phyloP scores from a whole-genome alignment of 1,140 invertebrate species.

The Hylyphantes graminicola region DNA sequence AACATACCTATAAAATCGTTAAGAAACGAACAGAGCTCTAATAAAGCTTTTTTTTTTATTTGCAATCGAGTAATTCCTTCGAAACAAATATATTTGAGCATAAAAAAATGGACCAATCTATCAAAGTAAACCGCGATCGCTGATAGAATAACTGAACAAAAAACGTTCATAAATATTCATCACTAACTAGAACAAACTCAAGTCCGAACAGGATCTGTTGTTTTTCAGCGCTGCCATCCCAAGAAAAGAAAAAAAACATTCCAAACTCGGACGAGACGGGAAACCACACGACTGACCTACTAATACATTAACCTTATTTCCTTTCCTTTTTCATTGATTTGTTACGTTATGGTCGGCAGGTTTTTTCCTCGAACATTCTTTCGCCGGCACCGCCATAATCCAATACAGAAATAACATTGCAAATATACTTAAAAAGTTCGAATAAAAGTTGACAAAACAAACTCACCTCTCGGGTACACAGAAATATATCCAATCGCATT shows the following conservation, averaged over 20 bases:
- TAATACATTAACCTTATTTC: conserved; percentile 55
- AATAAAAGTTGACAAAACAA: neutral
- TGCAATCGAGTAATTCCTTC: too few species aligned
- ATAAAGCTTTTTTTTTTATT: too few species aligned
- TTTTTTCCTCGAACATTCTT: neutral
- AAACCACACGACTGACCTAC: conserved; percentile 46
- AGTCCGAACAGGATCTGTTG: conserved; percentile 32
- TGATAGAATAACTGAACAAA: too few species aligned
- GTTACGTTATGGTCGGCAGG: neutral
- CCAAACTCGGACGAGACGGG: neutral
- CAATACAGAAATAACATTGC: neutral
- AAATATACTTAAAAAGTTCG: neutral
- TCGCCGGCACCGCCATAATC: neutral
- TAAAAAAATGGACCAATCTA: too few species aligned
- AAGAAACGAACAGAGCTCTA: too few species aligned
- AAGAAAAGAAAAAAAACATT: too few species aligned
- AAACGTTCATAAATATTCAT: too few species aligned
- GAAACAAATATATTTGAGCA: too few species aligned
- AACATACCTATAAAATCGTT: too few species aligned
- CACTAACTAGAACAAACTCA: neutral
- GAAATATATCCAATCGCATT: neutral
- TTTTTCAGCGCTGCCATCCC: neutral
- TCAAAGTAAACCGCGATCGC: too few species aligned
- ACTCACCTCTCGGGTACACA: neutral
- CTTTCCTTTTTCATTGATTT: neutral